Evolutionary conservation across 2,797 vertebrate genomes (phyloP).

Genomic region (Rhodeus uyekii): DNA sequence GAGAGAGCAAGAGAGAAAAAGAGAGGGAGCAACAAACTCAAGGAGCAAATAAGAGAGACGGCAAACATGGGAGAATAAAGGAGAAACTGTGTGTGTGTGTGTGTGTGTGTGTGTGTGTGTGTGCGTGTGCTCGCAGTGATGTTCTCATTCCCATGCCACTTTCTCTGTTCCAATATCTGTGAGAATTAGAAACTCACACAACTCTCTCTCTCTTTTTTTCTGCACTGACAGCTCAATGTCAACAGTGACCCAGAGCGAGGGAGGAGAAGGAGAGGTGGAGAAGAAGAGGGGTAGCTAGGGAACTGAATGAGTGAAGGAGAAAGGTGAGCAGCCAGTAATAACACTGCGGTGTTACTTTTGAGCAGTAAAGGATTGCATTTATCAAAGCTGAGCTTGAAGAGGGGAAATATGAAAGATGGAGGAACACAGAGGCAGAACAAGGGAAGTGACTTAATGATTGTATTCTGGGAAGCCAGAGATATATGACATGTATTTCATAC

Average conservation of each 20-base stretch:
- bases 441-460: constrained; percentile 8
- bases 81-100: constrained; percentile 31
- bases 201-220: constrained; percentile 37
- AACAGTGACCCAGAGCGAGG: constrained; percentile 49
- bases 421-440: constrained; percentile 12
- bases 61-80: constrained; percentile 49
- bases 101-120: constrained; percentile 17
- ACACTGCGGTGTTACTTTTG: constrained; percentile 39
- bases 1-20: constrained; percentile 45
- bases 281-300: constrained; percentile 18
- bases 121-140: constrained; percentile 55
- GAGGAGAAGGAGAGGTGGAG: constrained; percentile 19
- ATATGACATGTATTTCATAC: constrained; percentile 20
- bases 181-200: constrained; percentile 70
- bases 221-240: constrained; percentile 61
- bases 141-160: constrained; percentile 60
- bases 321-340: constrained; percentile 37
- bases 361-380: constrained; percentile 33
- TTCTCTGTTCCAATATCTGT: constrained; percentile 59
- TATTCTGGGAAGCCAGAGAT: constrained; percentile 17
- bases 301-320: constrained; percentile 23
- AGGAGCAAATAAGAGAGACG: constrained; percentile 42
- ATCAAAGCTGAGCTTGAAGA: constrained; percentile 18
- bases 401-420: constrained; percentile 20
- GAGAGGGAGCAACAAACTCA: constrained; percentile 2